Base-by-base conservation (phyloP, 2,113 vertebrate species). In the Holacanthus passer region DNA sequence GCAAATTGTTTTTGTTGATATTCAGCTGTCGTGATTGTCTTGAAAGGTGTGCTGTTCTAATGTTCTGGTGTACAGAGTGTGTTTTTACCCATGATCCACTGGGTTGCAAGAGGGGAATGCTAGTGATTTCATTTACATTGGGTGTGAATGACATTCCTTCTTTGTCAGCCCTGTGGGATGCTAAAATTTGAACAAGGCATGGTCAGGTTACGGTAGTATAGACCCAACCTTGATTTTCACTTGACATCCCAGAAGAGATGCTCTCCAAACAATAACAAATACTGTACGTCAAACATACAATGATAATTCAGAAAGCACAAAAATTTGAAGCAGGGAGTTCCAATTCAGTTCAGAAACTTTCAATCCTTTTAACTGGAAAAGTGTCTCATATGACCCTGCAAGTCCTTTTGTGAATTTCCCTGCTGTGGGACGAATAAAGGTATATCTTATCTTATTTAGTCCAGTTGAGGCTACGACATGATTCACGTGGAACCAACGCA, bases 141-240 rank as follows among this genome's bases (percentile, higher is more conserved):
- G 52, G 11, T 3, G 0, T 43, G 7, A 70, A 31, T 41, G 31
- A 24, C 1, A 0, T 47, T 37, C 1, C 5, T 17, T 48, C 14
- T 52, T 68, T 7, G 1, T 55, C 37, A 56, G 16, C 24, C 24
- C 29, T 2, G 17, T 53, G 14, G 19, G 52, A 47, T 58, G 14
- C 59, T 63, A 22, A 47, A 29, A 35, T 59, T 9, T 14, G 5
- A 48, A 48, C 1, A 2, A 32, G 12, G 20, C n/a, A 35, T 56
- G 50, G 14, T 76, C 45, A 24, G 6, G 35, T 69, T 31, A 32
- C 22, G 27, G 12, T 70, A 32, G 39, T 60, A 35, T 22, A n/a
- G 72, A 39, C 48, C 24, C 41, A 35, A 55, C 31, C 56, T 68
- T 58, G 60, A 62, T 39, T 72, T 58, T 64, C 47, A 84, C 64